Evolutionary conservation across 2,797 vertebrate species (phyloP).

Genomic region (Lagocephalus sceleratus): DNA sequence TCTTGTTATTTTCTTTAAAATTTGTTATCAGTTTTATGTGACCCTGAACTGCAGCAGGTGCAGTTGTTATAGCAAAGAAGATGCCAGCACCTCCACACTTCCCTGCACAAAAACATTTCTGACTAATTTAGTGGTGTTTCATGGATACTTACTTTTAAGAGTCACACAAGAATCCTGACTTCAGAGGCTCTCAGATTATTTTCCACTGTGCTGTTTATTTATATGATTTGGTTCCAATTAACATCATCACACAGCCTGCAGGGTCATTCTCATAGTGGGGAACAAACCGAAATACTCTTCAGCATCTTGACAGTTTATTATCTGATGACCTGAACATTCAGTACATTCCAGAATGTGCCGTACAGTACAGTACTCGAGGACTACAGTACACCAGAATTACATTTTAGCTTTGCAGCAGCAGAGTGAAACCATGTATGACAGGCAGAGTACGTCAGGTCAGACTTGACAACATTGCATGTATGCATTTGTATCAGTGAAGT

Average conservation of each 20-base stretch:
- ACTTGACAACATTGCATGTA: conserved; percentile 20
- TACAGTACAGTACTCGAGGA: conserved; percentile 51
- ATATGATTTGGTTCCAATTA: conserved; percentile 17
- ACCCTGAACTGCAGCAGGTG: neutral
- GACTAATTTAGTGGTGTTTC: too few species aligned
- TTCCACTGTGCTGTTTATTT: conserved; percentile 13
- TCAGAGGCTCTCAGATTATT: too few species aligned
- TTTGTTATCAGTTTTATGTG: neutral
- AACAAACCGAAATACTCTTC: conserved; percentile 19
- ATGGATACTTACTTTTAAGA: too few species aligned
- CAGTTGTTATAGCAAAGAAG: neutral
- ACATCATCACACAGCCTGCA: conserved; percentile 8
- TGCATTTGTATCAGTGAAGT: neutral
- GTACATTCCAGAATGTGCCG: conserved; percentile 17
- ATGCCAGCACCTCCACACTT: too few species aligned
- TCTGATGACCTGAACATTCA: conserved; percentile 17
- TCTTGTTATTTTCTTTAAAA: too few species aligned
- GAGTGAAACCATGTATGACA: conserved; percentile 32
- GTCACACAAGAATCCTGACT: too few species aligned
- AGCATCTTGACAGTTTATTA: conserved; percentile 25
- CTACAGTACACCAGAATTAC: conserved; percentile 48
- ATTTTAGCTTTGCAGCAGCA: conserved; percentile 31
- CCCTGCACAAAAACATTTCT: too few species aligned
- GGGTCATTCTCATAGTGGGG: conserved; percentile 21
- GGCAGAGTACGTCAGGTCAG: conserved; percentile 37